Evolutionary conservation across 1,140 invertebrate genomes (phyloP), one percentile per base, ranked within the genome.

Genomic region (Drosophila sp.): DNA sequence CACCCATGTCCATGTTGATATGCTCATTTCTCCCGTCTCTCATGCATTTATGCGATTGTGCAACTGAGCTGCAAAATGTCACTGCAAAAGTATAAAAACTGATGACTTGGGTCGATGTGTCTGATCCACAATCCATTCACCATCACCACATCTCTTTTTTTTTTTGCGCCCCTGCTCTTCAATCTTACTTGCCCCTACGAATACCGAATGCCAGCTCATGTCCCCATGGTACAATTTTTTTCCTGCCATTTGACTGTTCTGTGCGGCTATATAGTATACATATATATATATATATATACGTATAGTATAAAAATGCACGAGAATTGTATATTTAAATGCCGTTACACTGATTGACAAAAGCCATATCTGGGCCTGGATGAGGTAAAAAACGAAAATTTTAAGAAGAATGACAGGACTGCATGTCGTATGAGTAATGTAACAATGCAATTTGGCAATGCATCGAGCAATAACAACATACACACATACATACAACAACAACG

Each of bases 401-500:
- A 44, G 60, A 17, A 44, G 55, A 44, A 44, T 55, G 35, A 33
- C 27, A 23, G 66, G 61, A 29, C 58, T 30, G 38, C 79, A 58
- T 75, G 77, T 68, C 84, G 83, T 83, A 87, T 87, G 83, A 89
- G 83, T 89, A 89, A 87, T 87, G 83, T 80, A 74, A 83, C 72
- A 75, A 79, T 66, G 81, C 72, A 75, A 76, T 66, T 79, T 58
- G 56, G 56, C 56, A 58, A 58, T 58, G 56, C 56, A 50, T 50
- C 44, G 44, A 27, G 44, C 44, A 50, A 50, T 50, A 50, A 50
- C 44, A 50, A 50, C 35, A 38, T 17, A 17, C 17, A 17, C 17
- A 17, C 17, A 17, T 17, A 17, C 17, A 17, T 17, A 17, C 8
- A 38, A 38, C 2, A 10, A 30, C 2, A 30, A 4, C 2, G 30